Evolutionary conservation across 1,140 invertebrate species (phyloP), one percentile per base, ranked within the genome.

Genomic region (Drosophila busckii): DNA sequence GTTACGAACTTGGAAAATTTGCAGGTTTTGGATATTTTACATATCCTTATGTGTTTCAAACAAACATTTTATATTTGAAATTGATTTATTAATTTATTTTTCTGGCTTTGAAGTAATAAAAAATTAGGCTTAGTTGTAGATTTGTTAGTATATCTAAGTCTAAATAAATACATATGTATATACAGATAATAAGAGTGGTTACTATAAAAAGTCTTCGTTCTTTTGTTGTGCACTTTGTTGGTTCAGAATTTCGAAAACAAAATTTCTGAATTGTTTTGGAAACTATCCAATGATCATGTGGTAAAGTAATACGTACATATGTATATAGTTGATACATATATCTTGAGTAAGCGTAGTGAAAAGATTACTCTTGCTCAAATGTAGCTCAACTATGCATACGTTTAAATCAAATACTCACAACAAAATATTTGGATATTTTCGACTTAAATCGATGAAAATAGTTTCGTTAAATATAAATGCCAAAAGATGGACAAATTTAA

Each of bases 121-220:
- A 48, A 56, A 56, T 56, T 32, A 56, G 54, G 31, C 35, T 50
- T 58, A 58, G 15, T 17, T 58, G 46, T 58, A 58, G 37, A 58
- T 58, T 50, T 58, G 29, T 58, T 50, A 28, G 46, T 58, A 58
- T 58, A 58, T 58, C 45, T 58, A 58, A 50, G 50, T 41, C 45
- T 58, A 58, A 50, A 58, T 42, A 56, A 50, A 58, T 58, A 50
- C 37, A 58, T 58, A 58, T 58, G 45, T 58, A 58, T 58, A 59
- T 59, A 59, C 55, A 59, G 55, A 52, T 52, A 59, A 59, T 48
- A 56, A 59, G 37, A 59, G 46, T 52, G 48, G 52, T 59, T 59
- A 59, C 38, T 42, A 42, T 52, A 44, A 52, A 59, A 29, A 59
- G 55, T 59, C 55, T 59, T 59, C 38, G 13, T 59, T 52, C 55